Evolutionary conservation across 2,888 invertebrate genomes (phyloP), one percentile per base, ranked within the genome.

Genomic region (Boloria selene): DNA sequence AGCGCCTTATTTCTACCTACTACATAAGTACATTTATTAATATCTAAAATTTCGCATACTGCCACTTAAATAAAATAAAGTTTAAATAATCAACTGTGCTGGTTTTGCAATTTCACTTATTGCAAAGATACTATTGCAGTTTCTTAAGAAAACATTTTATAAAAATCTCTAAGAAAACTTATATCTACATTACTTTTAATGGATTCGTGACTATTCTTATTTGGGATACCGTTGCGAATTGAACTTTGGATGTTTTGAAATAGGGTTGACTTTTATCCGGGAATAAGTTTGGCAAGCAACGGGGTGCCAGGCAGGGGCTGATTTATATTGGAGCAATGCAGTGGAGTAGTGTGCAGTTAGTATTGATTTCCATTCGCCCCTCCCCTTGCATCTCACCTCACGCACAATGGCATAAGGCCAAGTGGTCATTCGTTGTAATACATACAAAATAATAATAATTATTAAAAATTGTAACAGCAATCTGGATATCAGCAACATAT

Each of bases 291-390:
- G 86, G 87, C 88, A 89, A 86, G 83, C 86, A 70, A 75, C 82
- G 80, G 85, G 82, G 83, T 82, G 83, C 79, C 80, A 78, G 81
- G 83, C 81, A 84, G 84, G 83, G 84, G 82, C 79, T 90, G 92
- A 93, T 92, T 92, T 92, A 92, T 92, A 86, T 81, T 90, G 84
- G 90, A 92, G 92, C 92, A 92, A 87, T 92, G 92, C 92, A 91
- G 89, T 80, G 75, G 83, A 87, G 85, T 88, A 88, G 86, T 87
- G 86, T 92, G 92, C 91, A 92, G 90, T 92, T 90, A 88, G 91
- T 92, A 93, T 92, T 91, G 92, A 92, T 92, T 92, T 91, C 92
- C 88, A 90, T 88, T 88, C 82, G 83, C 75, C 87, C 87, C 83
- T 68, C 81, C 81, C 78, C 80, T 79, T 78, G 82, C 82, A 85